Evolutionary conservation across 2,888 invertebrate genomes (phyloP), one percentile per base, ranked within the genome.

Genomic region (Stenchaetothrips biformis): DNA sequence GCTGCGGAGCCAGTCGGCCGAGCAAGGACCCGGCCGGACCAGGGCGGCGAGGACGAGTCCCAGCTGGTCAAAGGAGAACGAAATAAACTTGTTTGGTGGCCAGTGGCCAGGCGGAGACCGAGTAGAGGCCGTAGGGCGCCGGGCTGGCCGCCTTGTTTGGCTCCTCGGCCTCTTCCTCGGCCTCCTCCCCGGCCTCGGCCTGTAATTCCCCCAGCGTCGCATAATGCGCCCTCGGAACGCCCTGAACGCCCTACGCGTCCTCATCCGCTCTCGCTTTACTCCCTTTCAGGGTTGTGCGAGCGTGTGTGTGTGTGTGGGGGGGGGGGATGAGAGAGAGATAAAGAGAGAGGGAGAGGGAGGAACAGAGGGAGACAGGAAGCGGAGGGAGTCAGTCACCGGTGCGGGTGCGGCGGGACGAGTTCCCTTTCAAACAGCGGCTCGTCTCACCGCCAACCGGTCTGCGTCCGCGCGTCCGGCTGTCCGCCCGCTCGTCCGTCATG

Each of bases 51-150:
- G 37, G 37, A 37, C 37, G 37, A 37, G 37, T 37, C 53, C 59
- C 59, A 59, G 59, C 59, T 59, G 59, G 13, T 59, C 59, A 59
- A 59, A 59, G 59, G 59, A 59, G 59, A 59, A 18, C 59, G 59
- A 59, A 59, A 59, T 59, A 59, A 59, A 59, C 59, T 59, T 59
- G 59, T 59, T 59, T 59, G 59, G 13, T 37, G 37, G 37, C 37
- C 37, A 37, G 37, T 37, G 37, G 37, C 37, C 37, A 37, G 37
- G 9, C 59, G 18, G 59, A 59, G 59, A 59, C 18, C 18, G 59
- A 59, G 59, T 6, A 6, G 18, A 18, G 18, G 59, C 59, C 59
- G 13, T 18, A 2, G 13, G 13, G 16, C 59, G 18, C 59, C 59
- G 18, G 16, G 59, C 18, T 8, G 4, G 1, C 59, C 6, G 13